phyloP scores from a whole-genome alignment of 2,113 vertebrate species.

The Anarrhichthys ocellatus region DNA sequence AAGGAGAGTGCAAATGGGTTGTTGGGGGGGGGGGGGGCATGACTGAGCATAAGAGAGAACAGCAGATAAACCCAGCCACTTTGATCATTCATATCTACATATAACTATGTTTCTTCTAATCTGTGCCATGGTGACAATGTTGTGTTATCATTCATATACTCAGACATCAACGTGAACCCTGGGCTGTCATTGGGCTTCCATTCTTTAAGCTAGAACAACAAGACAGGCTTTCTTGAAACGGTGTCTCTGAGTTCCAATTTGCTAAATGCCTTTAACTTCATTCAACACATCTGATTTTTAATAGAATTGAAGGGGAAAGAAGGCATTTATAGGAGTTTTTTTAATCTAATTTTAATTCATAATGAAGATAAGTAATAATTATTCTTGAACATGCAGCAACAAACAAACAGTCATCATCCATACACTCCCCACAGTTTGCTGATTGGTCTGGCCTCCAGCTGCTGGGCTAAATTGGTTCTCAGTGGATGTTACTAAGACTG shows the following conservation, averaged over 20 bases:
- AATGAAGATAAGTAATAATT: neutral
- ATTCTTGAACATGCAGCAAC: neutral
- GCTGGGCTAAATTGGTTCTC: slow-evolving; percentile 6
- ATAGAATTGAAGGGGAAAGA: neutral
- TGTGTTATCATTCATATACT: neutral
- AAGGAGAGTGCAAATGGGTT: slow-evolving; percentile 35
- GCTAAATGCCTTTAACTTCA: neutral
- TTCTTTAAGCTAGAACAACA: neutral
- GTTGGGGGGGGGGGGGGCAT: neutral
- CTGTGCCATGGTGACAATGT: slow-evolving; percentile 9
- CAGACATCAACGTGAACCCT: neutral
- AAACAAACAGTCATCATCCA: slow-evolving; percentile 1
- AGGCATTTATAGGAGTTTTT: neutral
- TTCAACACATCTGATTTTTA: neutral
- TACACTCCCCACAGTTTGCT: neutral
- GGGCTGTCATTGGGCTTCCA: neutral
- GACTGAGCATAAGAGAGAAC: slow-evolving; percentile 36
- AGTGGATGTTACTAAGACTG: neutral
- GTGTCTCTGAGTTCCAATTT: neutral
- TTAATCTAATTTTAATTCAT: neutral
- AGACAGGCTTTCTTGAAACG: neutral
- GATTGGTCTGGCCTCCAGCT: slow-evolving; percentile 15
- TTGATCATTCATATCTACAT: slow-evolving; percentile 40
- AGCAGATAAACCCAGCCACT: slow-evolving; percentile 33
- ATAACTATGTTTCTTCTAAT: neutral